phyloP scores from a whole-genome alignment of 2,888 invertebrate species.

The Hermaeophaga mercurialis region DNA sequence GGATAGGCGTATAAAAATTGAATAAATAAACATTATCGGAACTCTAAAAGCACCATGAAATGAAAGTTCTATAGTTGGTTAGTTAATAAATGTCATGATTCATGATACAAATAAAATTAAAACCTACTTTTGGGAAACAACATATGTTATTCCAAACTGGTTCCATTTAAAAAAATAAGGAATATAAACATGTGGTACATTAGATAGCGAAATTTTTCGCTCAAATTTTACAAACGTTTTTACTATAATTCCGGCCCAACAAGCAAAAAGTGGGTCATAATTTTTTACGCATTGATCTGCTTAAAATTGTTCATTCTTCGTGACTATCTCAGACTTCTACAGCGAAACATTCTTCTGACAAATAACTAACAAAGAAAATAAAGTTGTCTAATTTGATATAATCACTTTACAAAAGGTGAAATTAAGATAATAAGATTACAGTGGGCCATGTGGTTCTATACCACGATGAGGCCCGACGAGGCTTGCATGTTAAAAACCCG shows the following conservation, averaged over 20 bases:
- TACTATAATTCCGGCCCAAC: no score
- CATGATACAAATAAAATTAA: no score
- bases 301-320: not conserved
- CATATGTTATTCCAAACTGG: not conserved
- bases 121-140: not conserved
- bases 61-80: no score
- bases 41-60: no score
- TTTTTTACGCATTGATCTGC: not conserved
- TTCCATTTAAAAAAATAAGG: not conserved
- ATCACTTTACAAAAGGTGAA: conserved; percentile 49
- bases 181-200: not conserved
- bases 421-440: conserved; percentile 54
- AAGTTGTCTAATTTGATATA: conserved; percentile 44
- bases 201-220: not conserved
- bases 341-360: conserved; percentile 23
- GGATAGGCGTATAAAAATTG: no score
- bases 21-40: no score
- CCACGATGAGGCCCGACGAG: conserved; percentile 46
- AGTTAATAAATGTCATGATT: no score
- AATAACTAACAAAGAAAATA: conserved; percentile 38
- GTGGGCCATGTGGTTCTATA: conserved; percentile 48
- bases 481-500: conserved; percentile 52
- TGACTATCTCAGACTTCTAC: conserved; percentile 5
- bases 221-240: no score
- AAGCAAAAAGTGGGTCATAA: no score